Evolutionary conservation across 2,888 invertebrate species (phyloP).

Genomic region (Caenorhabditis sulstoni): DNA sequence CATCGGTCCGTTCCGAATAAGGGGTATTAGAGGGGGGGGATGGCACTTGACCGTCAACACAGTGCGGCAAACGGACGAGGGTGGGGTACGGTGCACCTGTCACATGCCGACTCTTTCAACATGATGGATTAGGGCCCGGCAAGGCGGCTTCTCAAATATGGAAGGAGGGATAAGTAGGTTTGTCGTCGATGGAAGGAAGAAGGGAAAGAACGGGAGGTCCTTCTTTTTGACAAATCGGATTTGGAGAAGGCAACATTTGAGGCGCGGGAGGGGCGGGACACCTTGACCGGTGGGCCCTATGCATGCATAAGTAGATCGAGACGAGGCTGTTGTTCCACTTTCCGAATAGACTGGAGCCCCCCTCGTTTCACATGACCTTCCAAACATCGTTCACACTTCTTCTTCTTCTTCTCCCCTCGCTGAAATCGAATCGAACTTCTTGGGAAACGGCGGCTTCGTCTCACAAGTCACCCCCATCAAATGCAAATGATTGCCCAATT

Average conservation of each 20-base stretch:
- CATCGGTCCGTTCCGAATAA: neutral
- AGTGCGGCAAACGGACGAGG: conserved; percentile 29
- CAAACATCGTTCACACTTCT: no score
- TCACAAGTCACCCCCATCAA: no score
- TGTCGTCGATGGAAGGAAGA: no score
- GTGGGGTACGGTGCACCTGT: conserved; percentile 23
- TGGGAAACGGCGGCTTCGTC: no score
- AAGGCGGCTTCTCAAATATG: conserved; percentile 4
- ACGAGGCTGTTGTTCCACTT: neutral
- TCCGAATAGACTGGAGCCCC: no score
- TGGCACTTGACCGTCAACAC: conserved; percentile 39
- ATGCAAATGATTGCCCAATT: conserved; percentile 53
- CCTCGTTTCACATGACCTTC: no score
- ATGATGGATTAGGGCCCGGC: conserved; percentile 56
- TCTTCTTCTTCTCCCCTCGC: no score
- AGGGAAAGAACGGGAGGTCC: neutral
- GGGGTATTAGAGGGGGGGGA: conserved; percentile 1
- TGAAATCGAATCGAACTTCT: no score
- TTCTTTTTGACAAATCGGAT: no score
- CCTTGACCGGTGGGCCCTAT: neutral
- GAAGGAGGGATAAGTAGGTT: conserved; percentile 2
- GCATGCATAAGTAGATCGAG: conserved; percentile 19
- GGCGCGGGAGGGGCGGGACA: neutral
- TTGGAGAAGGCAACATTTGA: neutral
- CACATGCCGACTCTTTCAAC: conserved; percentile 37